Conservation (phyloP, 2,113 vertebrate species). For the Pagrus major region DNA sequence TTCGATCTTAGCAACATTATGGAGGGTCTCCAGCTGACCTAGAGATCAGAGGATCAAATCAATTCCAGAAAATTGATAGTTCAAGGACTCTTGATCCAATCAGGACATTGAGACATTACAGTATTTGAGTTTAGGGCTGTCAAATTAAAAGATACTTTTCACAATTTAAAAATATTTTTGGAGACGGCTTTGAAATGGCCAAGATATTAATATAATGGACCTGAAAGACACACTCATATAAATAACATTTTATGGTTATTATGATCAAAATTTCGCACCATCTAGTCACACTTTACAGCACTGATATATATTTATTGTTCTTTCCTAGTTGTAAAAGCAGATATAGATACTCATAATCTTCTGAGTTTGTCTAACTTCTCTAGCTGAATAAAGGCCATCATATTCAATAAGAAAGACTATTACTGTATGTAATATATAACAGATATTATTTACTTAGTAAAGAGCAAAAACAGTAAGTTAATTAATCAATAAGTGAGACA, state of each 20-base stretch:
- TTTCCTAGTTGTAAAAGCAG: neutral
- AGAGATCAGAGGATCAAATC: conserved; percentile 26
- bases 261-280: no score
- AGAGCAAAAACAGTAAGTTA: no score
- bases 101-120: neutral
- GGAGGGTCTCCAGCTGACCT: conserved; percentile 3
- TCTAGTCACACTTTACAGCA: no score
- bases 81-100: conserved; percentile 3
- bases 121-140: neutral
- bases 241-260: no score
- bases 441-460: no score
- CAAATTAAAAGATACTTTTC: neutral
- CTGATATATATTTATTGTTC: neutral
- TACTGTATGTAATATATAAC: no score
- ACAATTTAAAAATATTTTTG: neutral
- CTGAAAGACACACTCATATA: neutral
- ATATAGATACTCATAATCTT: neutral
- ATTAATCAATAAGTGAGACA: no score
- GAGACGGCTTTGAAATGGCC: neutral
- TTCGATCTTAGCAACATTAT: conserved; percentile 1
- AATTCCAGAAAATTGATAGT: neutral
- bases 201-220: neutral
- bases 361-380: neutral
- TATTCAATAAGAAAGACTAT: no score
- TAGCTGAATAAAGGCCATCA: neutral